Conservation (phyloP, 2,888 invertebrate genomes). For the Aelia acuminata region DNA sequence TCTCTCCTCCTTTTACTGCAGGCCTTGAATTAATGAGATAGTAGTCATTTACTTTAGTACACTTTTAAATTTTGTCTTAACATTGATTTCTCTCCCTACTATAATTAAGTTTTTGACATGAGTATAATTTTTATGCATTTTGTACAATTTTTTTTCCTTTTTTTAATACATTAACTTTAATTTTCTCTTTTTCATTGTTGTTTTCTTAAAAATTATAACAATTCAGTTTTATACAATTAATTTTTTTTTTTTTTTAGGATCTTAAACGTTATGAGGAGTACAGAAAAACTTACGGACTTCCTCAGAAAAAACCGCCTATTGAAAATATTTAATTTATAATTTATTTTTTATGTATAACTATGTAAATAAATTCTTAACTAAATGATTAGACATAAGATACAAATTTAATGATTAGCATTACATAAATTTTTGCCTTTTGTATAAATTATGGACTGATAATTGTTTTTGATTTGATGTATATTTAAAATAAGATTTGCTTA, state of each 20-base stretch:
- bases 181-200: not conserved
- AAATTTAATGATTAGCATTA: not conserved
- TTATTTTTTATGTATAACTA: not conserved
- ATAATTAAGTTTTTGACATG: not conserved
- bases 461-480: conserved; percentile 5
- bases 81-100: not conserved
- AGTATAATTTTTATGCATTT: not conserved
- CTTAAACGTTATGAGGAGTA: conserved; percentile 27
- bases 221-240: too few species aligned
- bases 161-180: not conserved
- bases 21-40: conserved; percentile 44
- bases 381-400: not conserved
- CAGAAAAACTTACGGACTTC: conserved; percentile 34
- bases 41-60: not conserved
- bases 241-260: conserved; percentile 36
- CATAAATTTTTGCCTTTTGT: not conserved
- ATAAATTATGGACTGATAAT: conserved; percentile 14
- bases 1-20: conserved; percentile 35
- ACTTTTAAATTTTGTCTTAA: not conserved
- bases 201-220: too few species aligned
- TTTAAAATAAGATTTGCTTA: not conserved
- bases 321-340: conserved; percentile 24
- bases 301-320: conserved; percentile 33
- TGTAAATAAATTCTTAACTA: not conserved
- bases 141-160: too few species aligned